Conservation (phyloP, 1,140 invertebrate species). For the Drosophila rufa region DNA sequence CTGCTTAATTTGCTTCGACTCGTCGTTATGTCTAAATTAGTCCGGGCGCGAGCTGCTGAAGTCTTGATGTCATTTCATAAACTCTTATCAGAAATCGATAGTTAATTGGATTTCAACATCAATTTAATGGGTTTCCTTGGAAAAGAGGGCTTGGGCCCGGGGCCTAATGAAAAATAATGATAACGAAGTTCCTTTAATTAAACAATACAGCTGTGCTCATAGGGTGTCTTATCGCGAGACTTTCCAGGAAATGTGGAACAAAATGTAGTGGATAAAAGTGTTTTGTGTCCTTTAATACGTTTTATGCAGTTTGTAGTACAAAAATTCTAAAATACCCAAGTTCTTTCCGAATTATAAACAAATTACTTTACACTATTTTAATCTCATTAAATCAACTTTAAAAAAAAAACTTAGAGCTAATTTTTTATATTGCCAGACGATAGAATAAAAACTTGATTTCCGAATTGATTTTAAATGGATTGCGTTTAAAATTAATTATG, state of each 20-base stretch:
- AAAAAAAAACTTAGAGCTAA: background rate
- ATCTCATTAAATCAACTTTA: background rate
- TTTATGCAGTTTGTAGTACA: too few relatives aligned
- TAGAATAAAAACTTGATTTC: conserved; percentile 7
- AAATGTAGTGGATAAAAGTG: background rate
- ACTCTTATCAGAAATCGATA: conserved; percentile 72
- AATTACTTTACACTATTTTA: background rate
- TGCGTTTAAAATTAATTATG: conserved; percentile 59
- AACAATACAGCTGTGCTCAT: background rate
- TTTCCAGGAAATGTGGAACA: background rate
- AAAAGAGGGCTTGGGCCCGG: conserved; percentile 13
- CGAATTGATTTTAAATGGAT: conserved; percentile 8
- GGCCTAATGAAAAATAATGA: conserved; percentile 24
- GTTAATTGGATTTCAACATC: conserved; percentile 67
- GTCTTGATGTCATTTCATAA: conserved; percentile 26
- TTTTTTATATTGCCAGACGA: conserved; percentile 17
- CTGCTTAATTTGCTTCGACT: conserved; percentile 56
- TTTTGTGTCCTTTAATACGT: background rate
- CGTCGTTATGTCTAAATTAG: conserved; percentile 59
- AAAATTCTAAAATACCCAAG: too few relatives aligned
- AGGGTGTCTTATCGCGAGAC: background rate
- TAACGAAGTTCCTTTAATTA: conserved; percentile 34
- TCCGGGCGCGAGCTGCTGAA: conserved; percentile 10
- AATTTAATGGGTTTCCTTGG: conserved; percentile 45
- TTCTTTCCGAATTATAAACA: background rate